Evolutionary conservation across 2,797 vertebrate genomes (phyloP), one percentile per base, ranked within the genome.

Genomic region (Intellagama lesueurii): DNA sequence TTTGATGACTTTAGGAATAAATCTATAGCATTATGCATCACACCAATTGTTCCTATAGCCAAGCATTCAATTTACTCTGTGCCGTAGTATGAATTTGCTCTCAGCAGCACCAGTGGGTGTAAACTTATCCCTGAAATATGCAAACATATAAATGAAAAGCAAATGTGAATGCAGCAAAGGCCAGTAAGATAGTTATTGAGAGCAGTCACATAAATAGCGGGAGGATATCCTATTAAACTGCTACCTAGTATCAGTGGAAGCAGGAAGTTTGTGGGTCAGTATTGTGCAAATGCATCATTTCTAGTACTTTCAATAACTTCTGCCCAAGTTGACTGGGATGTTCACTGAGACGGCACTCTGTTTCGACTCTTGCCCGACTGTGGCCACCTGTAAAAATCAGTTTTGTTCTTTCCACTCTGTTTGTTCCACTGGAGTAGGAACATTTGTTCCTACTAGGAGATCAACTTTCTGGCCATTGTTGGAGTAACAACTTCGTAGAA

Each of bases 1-100:
- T 4, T 26, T 11, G 22, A 30, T 80, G 87, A 86, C 90, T 88
- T 88, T 17, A 91, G 0, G 0, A 91, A 92, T 84, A 83, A 89
- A 94, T 90, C 88, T 24, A n/a, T 78, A 70, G 70, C 80, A 91
- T 1, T 92, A 81, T 83, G 86, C 78, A 90, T 64, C 86, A 49
- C 89, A 88, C 56, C 91, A 90, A 84, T 87, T 73, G 69, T 87
- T 93, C 89, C 83, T 12, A 0, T 89, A 47, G 85, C 92, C 89
- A 89, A 93, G 89, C 89, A 90, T 28, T 75, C 72, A 76, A 56
- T 91, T 86, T 89, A n/a, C 89, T 93, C 56, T 16, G 86, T 69
- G 86, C 69, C 94, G 91, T 93, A 94, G 17, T 76, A 96, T 94
- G 90, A 94, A 94, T 91, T 94, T 92, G 91, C 35, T 77, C 85